Conservation (phyloP, 2,888 invertebrate species). For the Zonitis immaculata region DNA sequence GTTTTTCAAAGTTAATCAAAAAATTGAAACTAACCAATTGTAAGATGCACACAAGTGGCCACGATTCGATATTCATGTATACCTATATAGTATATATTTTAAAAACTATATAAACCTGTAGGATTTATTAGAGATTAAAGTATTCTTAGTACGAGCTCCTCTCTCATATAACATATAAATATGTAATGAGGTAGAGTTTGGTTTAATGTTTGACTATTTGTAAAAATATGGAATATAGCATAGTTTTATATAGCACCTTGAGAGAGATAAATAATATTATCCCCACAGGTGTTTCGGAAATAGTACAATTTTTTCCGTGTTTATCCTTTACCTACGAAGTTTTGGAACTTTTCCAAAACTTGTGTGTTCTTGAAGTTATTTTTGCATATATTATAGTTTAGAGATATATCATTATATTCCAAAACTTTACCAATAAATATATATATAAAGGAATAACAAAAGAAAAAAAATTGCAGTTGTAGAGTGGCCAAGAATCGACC, state of each 20-base stretch:
- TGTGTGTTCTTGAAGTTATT: constrained; percentile 21
- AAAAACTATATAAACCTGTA: too few species aligned
- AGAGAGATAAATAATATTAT: constrained; percentile 27
- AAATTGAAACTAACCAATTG: too few species aligned
- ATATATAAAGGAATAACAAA: neutral
- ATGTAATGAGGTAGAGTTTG: neutral
- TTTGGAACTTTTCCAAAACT: constrained; percentile 27
- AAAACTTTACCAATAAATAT: neutral
- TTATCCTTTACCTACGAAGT: constrained; percentile 18
- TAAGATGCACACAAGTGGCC: too few species aligned
- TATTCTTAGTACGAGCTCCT: too few species aligned
- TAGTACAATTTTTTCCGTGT: constrained; percentile 26
- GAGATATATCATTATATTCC: constrained; percentile 26
- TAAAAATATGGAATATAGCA: neutral
- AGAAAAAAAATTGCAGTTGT: too few species aligned
- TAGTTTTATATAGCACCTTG: neutral
- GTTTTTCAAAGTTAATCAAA: too few species aligned
- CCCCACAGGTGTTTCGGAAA: constrained; percentile 30
- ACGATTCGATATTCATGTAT: too few species aligned
- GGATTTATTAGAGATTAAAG: neutral
- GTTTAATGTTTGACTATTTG: neutral
- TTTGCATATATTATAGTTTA: constrained; percentile 24
- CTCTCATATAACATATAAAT: too few species aligned
- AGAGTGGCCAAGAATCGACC: neutral
- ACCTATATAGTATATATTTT: too few species aligned